phyloP scores from a whole-genome alignment of 2,888 invertebrate species.

The Melipona bicolor region DNA sequence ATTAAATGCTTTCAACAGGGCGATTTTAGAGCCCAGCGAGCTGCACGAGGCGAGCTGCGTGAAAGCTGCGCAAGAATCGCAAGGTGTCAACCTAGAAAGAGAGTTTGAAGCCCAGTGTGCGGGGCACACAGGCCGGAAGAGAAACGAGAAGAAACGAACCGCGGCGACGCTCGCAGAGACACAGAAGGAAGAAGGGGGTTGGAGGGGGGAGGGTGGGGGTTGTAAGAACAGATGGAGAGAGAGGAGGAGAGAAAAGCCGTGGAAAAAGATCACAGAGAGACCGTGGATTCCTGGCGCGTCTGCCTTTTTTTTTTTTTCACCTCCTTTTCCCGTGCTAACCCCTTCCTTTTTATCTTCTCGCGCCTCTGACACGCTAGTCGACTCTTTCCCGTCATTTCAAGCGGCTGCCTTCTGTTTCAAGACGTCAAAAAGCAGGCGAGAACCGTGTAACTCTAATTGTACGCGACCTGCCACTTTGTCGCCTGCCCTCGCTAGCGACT shows the following conservation, averaged over 20 bases:
- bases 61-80: constrained; percentile 71
- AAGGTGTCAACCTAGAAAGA: constrained; percentile 77
- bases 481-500: constrained; percentile 9
- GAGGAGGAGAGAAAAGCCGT: neutral
- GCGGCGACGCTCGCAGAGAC: constrained; percentile 14
- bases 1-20: constrained; percentile 76
- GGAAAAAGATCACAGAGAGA: constrained; percentile 54
- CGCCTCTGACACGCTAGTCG: constrained; percentile 18
- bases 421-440: constrained; percentile 64
- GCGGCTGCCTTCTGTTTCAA: constrained; percentile 46
- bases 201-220: neutral
- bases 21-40: constrained; percentile 71
- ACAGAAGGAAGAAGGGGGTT: neutral
- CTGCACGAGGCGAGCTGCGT: constrained; percentile 53
- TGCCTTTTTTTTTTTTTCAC: constrained; percentile 24
- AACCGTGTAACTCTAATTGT: constrained; percentile 69
- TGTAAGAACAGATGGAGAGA: constrained; percentile 18
- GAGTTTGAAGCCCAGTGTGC: constrained; percentile 62
- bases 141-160: constrained; percentile 38
- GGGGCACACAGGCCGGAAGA: constrained; percentile 37
- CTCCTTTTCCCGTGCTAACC: constrained; percentile 45
- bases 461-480: constrained; percentile 66
- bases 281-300: constrained; percentile 48
- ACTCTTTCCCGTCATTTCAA: constrained; percentile 42
- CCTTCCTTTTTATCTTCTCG: constrained; percentile 30